These are phyloP conservation scores for Chamaedrilus cognettii DNA, from an alignment of 2,888 invertebrate genomes.

Conservation along the genomic window DNA sequence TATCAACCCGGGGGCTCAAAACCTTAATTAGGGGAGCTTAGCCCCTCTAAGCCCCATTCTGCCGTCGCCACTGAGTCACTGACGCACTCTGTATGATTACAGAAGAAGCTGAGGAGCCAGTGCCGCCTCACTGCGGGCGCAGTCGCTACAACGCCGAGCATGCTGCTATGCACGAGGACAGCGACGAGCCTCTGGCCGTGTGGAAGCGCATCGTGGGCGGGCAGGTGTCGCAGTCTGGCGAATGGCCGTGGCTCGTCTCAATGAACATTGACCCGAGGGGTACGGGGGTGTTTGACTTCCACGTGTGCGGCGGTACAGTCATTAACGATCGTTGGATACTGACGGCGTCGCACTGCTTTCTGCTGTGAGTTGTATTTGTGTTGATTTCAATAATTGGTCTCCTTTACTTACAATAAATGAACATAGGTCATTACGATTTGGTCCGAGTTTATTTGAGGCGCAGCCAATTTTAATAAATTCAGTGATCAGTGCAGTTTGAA, in stretches of 20 bases:
- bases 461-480: no score
- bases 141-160: neutral
- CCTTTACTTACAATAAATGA: no score
- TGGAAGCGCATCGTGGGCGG: slow-evolving; percentile 57
- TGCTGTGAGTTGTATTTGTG: slow-evolving; percentile 44
- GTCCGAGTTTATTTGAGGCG: no score
- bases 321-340: slow-evolving; percentile 55
- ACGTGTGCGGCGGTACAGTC: slow-evolving; percentile 56
- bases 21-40: no score
- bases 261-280: slow-evolving; percentile 39
- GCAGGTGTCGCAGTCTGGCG: slow-evolving; percentile 43
- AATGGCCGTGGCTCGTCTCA: slow-evolving; percentile 59
- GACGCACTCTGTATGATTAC: no score
- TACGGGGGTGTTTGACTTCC: slow-evolving; percentile 41
- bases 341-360: slow-evolving; percentile 59
- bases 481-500: no score
- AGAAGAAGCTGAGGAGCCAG: neutral
- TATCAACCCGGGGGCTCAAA: no score
- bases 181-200: neutral
- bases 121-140: neutral
- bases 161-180: neutral
- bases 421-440: no score
- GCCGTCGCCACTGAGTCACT: no score
- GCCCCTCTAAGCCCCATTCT: no score
- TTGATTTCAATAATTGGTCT: neutral